These are phyloP conservation scores for Polyommatus icarus DNA, from an alignment of 2,888 invertebrate species.

Conservation along the genomic window DNA sequence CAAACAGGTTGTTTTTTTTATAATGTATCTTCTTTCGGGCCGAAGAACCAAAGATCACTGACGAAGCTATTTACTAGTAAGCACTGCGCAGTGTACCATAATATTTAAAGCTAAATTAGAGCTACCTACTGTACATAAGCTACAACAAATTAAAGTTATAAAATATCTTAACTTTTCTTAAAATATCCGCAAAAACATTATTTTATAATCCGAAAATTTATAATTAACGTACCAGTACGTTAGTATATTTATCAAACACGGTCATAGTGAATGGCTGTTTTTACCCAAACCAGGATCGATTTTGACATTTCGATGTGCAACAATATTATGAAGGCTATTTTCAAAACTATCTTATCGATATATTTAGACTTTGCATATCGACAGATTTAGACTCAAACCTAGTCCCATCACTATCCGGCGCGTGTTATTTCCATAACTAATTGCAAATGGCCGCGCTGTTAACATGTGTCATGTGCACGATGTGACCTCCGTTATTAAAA, in stretches of 20 bases:
- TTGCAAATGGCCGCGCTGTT: slow-evolving; percentile 76
- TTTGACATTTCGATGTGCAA: neutral
- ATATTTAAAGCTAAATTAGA: neutral
- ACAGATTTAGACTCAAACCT: slow-evolving; percentile 43
- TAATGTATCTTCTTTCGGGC: no score
- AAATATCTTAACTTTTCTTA: neutral
- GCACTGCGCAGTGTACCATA: neutral
- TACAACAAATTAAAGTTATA: neutral
- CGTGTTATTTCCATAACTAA: slow-evolving; percentile 75
- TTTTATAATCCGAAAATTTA: no score
- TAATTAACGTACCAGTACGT: no score
- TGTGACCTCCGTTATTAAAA: slow-evolving; percentile 48
- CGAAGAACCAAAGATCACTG: no score
- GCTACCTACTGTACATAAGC: neutral
- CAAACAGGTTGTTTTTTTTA: no score
- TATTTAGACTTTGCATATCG: neutral
- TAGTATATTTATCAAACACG: no score
- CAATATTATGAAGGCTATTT: neutral
- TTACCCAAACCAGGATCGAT: no score
- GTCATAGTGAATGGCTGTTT: no score
- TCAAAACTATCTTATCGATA: neutral
- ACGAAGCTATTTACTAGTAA: no score
- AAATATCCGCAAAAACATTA: neutral
- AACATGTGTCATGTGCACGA: slow-evolving; percentile 70
- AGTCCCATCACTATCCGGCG: slow-evolving; percentile 50